Base-by-base conservation (phyloP, 2,113 vertebrate genomes). In the Oncorhynchus kisutch region DNA sequence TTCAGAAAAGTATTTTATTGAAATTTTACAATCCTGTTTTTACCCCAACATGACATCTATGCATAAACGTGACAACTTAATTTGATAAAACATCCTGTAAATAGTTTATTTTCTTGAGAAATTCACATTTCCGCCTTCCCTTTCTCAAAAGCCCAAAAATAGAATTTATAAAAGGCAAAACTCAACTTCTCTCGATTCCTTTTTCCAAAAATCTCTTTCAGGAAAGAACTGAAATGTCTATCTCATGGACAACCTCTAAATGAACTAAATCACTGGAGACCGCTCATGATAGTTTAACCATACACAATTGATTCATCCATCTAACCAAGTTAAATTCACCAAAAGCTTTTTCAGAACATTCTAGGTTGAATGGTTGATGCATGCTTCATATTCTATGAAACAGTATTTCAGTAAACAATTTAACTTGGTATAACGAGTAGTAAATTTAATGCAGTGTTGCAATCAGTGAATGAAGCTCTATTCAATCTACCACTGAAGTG, bases 1-100 rank as follows among this genome's bases (percentile, higher is more conserved):
- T 92, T 93, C 90, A 90, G 88, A 93, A 93, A 94, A 93, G 89
- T 89, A 91, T 92, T 93, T 82, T 94, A 93, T 94, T 94, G 90
- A 93, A 94, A 93, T 92, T 90, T 81, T 93, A 93, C 92, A 94
- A 89, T 91, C 89, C 85, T 91, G 86, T 90, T 82, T 77, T 84
- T 89, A 90, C 85, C 84, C 89, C 85, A 74, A 71, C 84, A 84
- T 87, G 86, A 89, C 86, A 85, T 89, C 82, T 90, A 89, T 91
- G 91, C 90, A 91, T 86, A 90, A 85, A 78, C 86, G 85, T 89
- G 84, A 90, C 79, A 65, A 59, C 71, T 78, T 76, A 83, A 76
- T 54, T 5, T 87, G 87, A 91, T 77, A 87, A 85, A 87, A 85
- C 54, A 91, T 70, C 74, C 74, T 86, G 86, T 86, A 90, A 91